Percentiles rank a stretch among this genome's conserved stretches.
Conservation (phyloP, 2,797 vertebrate species). For the Oreonectes daqikongensis region DNA sequence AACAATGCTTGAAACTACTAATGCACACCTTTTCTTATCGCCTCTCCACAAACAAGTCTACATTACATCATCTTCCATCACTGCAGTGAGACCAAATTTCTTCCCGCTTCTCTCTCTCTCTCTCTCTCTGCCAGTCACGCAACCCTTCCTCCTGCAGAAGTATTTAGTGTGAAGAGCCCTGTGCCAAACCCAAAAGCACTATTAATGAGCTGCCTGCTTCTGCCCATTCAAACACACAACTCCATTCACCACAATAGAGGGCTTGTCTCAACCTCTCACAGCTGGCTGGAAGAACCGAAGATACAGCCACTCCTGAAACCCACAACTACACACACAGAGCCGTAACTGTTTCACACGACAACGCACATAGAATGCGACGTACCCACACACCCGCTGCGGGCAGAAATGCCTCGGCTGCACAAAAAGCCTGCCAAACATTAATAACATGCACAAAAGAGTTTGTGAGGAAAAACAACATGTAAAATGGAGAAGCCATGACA, state of each 20-base stretch:
- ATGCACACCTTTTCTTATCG: slow-evolving; percentile 16
- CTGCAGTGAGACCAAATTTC: slow-evolving; percentile 19
- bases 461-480: not conserved
- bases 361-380: not conserved
- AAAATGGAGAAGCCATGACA: not conserved
- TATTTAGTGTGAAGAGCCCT: slow-evolving; percentile 47
- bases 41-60: not conserved
- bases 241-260: slow-evolving; percentile 51
- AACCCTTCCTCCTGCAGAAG: slow-evolving; percentile 2
- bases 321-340: slow-evolving; percentile 7
- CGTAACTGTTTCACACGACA: slow-evolving; percentile 6
- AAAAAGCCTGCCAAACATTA: not conserved
- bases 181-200: slow-evolving; percentile 47
- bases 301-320: slow-evolving; percentile 15
- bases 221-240: slow-evolving; percentile 49
- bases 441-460: slow-evolving; percentile 4
- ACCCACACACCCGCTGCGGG: not conserved
- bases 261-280: slow-evolving; percentile 55
- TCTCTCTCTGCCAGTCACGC: not conserved
- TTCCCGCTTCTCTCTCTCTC: not conserved
- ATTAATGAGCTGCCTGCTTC: slow-evolving; percentile 58
- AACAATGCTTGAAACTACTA: too few species aligned
- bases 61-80: slow-evolving; percentile 41
- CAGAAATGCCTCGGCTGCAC: not conserved
- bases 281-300: slow-evolving; percentile 39